Percentiles rank a stretch among this genome's conserved stretches.
phyloP scores from a whole-genome alignment of 2,113 vertebrate genomes.

The Blennius ocellaris region DNA sequence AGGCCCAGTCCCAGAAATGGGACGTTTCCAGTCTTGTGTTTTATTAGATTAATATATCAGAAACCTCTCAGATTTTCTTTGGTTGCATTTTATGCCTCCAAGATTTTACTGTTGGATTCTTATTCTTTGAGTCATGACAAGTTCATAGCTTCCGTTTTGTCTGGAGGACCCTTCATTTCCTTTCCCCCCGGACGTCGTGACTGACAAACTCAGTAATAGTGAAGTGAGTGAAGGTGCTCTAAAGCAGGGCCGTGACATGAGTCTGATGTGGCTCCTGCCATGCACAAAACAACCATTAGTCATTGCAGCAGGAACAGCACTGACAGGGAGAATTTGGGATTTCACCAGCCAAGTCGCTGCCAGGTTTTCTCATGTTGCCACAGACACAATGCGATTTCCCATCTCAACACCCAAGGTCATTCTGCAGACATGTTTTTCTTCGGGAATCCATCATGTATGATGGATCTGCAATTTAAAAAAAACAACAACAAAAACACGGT shows the following conservation, averaged over 20 bases:
- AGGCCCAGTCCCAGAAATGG: slow-evolving; percentile 21
- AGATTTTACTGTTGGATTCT: too few relatives aligned
- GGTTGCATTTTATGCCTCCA: too few relatives aligned
- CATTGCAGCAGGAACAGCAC: neutral
- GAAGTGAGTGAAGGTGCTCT: neutral
- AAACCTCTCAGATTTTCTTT: too few relatives aligned
- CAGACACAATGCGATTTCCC: neutral
- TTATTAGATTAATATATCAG: too few relatives aligned
- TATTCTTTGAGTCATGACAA: too few relatives aligned
- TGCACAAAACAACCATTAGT: neutral
- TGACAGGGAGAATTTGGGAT: neutral
- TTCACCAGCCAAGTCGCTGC: neutral
- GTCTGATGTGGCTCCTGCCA: neutral
- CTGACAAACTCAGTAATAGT: neutral
- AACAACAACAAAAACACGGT: too few relatives aligned
- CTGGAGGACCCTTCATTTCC: neutral
- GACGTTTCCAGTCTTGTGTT: too few relatives aligned
- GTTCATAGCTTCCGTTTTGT: too few relatives aligned
- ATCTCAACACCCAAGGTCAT: neutral
- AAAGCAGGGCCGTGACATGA: neutral
- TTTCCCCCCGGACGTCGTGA: neutral
- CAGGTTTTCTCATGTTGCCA: neutral
- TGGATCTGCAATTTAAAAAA: too few relatives aligned
- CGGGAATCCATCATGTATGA: neutral
- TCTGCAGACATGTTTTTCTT: neutral